These are phyloP conservation scores for Trochalopteron elliotii DNA, from an alignment of 2,113 vertebrate species.

Conservation along the genomic window DNA sequence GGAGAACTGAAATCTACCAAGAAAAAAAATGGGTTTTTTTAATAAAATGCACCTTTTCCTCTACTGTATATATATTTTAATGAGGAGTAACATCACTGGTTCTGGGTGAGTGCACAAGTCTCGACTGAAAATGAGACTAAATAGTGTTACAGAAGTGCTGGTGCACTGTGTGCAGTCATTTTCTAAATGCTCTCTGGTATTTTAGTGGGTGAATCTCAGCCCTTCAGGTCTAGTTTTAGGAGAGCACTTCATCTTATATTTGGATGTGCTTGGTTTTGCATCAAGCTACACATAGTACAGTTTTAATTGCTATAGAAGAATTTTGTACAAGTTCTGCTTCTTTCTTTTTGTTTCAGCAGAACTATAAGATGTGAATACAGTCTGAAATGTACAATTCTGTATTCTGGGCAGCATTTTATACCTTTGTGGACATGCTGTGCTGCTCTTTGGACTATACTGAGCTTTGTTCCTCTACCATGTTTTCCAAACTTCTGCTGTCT, in stretches of 20 bases:
- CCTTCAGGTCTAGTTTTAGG: neutral
- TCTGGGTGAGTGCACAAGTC: constrained; percentile 14
- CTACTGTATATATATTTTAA: neutral
- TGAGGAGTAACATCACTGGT: neutral
- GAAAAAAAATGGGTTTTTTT: neutral
- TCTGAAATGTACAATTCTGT: neutral
- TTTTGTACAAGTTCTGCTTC: neutral
- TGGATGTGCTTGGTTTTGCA: neutral
- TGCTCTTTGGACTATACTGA: neutral
- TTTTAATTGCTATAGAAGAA: neutral
- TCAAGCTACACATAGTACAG: neutral
- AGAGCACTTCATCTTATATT: neutral
- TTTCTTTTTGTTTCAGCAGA: neutral
- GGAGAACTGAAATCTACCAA: neutral
- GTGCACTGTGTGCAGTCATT: neutral
- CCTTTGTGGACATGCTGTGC: neutral
- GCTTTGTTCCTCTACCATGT: neutral
- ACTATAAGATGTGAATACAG: neutral
- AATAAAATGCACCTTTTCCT: neutral
- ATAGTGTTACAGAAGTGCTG: neutral
- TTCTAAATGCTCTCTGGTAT: neutral
- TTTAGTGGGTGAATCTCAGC: neutral
- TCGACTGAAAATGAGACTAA: neutral
- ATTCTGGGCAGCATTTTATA: neutral
- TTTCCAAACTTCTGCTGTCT: neutral